These are phyloP conservation scores for Sialis lutaria DNA, from an alignment of 2,888 invertebrate species.

Conservation along the genomic window DNA sequence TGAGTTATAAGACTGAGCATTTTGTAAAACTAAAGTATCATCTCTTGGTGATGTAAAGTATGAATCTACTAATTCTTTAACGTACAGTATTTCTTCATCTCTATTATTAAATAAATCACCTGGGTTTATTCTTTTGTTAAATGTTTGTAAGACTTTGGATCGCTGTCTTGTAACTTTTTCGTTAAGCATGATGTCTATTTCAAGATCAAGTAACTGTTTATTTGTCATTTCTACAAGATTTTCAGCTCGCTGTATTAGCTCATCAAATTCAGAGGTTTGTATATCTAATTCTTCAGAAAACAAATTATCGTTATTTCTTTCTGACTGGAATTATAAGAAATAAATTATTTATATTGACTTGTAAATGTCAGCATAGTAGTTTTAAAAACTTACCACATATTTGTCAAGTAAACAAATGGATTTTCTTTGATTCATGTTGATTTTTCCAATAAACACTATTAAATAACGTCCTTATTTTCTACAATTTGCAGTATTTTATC, in stretches of 20 bases:
- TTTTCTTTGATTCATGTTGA: too few species aligned
- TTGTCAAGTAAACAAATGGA: too few species aligned
- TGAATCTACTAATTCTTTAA: not conserved
- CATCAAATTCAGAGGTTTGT: not conserved
- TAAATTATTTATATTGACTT: too few species aligned
- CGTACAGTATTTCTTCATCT: slow-evolving; percentile 1
- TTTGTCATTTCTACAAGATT: not conserved
- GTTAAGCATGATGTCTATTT: not conserved
- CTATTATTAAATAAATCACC: not conserved
- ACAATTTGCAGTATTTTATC: too few species aligned
- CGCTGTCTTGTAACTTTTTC: not conserved
- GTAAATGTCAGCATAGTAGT: too few species aligned
- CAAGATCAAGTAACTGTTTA: not conserved
- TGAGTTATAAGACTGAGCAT: not conserved
- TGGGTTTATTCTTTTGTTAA: not conserved
- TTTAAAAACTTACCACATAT: too few species aligned
- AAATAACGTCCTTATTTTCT: too few species aligned
- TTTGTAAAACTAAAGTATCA: not conserved
- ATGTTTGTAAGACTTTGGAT: not conserved
- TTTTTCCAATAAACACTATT: too few species aligned
- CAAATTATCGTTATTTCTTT: not conserved
- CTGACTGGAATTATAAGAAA: not conserved
- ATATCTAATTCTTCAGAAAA: not conserved
- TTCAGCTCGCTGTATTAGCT: not conserved
- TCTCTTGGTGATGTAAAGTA: not conserved